Evolutionary conservation across 1,140 invertebrate species (phyloP).

Genomic region (Leptopilina clavipes): DNA sequence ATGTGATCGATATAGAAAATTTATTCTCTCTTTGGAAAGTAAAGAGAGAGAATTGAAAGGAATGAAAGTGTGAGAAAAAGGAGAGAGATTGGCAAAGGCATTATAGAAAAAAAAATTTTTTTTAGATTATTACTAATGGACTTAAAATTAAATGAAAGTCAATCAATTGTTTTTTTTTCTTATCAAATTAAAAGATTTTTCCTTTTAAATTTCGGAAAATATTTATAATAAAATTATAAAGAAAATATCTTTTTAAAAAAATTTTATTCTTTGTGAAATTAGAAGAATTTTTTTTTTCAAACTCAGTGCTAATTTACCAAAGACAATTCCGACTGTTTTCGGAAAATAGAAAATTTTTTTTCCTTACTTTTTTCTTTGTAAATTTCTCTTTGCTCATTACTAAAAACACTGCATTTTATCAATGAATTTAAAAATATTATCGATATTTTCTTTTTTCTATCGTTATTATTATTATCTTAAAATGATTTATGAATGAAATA

Average conservation of each 20-base stretch:
- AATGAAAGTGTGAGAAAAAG: too few species aligned
- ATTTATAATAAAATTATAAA: too few species aligned
- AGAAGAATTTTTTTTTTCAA: neutral
- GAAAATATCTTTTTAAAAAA: too few species aligned
- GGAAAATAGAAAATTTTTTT: neutral
- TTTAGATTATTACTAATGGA: too few species aligned
- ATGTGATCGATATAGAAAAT: conserved; percentile 30
- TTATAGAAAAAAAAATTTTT: neutral
- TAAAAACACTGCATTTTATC: neutral
- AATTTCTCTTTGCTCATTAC: neutral
- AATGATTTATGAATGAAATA: neutral
- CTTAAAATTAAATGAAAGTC: too few species aligned
- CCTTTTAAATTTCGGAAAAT: neutral
- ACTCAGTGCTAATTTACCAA: conserved; percentile 47
- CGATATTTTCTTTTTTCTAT: too few species aligned
- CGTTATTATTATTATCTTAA: neutral
- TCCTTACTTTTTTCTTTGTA: neutral
- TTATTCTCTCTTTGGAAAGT: neutral
- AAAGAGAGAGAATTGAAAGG: too few species aligned
- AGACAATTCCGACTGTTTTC: conserved; percentile 31
- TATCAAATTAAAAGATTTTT: too few species aligned
- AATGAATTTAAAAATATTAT: neutral
- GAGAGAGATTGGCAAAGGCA: neutral
- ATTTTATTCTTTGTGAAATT: neutral
- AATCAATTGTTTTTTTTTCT: neutral